A percentile compares a stretch with the other conserved stretches of the same genome.
These are phyloP conservation scores for Gisinianus flammeolus DNA, from an alignment of 2,888 invertebrate genomes.

Conservation along the genomic window DNA sequence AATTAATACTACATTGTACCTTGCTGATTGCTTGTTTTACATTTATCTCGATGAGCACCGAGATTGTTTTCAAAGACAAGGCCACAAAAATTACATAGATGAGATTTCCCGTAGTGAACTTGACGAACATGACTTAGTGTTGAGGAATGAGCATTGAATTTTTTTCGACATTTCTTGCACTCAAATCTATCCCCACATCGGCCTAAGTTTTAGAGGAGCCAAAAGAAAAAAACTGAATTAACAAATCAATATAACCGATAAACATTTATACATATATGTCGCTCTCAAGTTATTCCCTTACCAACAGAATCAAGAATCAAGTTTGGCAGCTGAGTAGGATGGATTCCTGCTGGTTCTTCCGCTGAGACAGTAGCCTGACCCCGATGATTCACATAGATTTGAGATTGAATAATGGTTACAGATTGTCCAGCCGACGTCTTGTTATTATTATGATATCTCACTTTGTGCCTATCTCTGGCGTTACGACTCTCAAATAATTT, in stretches of 20 bases:
- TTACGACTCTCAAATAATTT: neutral
- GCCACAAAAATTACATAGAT: slow-evolving; percentile 14
- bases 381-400: neutral
- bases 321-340: neutral
- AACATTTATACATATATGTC: neutral
- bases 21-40: neutral
- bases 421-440: neutral
- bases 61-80: slow-evolving; percentile 14
- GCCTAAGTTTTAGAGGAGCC: neutral
- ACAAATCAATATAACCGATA: neutral
- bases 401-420: neutral
- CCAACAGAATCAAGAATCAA: slow-evolving; percentile 6
- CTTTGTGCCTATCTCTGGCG: neutral
- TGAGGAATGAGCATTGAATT: neutral
- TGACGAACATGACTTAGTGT: slow-evolving; percentile 11
- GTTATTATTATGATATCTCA: neutral
- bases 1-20: too few species aligned
- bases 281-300: neutral
- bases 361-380: neutral
- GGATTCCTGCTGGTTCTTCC: slow-evolving; percentile 10
- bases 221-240: slow-evolving; percentile 1
- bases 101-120: neutral
- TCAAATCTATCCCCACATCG: neutral
- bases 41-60: neutral
- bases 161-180: slow-evolving; percentile 20